These are phyloP conservation scores for Leptinotarsa defecta DNA, from an alignment of 1,140 invertebrate genomes.

Conservation along the genomic window DNA sequence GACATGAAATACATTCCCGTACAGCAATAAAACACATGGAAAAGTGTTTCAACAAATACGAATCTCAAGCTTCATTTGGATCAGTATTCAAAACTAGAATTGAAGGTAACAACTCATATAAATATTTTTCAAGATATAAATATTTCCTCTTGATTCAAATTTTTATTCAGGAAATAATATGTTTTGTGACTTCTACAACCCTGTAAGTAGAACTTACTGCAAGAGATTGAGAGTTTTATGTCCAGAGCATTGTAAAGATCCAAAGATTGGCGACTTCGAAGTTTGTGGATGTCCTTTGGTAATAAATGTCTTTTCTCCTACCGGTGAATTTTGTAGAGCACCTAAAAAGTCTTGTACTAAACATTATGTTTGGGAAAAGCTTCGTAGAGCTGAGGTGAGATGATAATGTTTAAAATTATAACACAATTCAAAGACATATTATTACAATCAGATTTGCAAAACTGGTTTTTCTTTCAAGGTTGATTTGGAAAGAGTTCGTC, in stretches of 20 bases:
- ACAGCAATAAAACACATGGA: slow-evolving; percentile 94
- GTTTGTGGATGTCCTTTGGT: slow-evolving; percentile 93
- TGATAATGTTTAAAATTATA: no score
- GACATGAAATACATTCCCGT: slow-evolving; percentile 86
- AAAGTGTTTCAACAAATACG: slow-evolving; percentile 96
- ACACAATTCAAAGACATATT: no score
- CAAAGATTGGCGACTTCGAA: slow-evolving; percentile 81
- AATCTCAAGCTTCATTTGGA: slow-evolving; percentile 89
- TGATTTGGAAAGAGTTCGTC: slow-evolving; percentile 74
- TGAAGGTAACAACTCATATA: slow-evolving; percentile 62
- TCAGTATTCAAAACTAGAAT: slow-evolving; percentile 93
- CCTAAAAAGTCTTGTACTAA: slow-evolving; percentile 90
- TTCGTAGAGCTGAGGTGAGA: slow-evolving; percentile 80
- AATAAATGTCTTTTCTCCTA: slow-evolving; percentile 78
- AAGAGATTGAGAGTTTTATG: slow-evolving; percentile 94
- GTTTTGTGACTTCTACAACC: slow-evolving; percentile 98
- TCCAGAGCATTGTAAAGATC: slow-evolving; percentile 97
- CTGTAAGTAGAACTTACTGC: slow-evolving; percentile 89
- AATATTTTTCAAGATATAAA: neutral
- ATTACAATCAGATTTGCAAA: no score
- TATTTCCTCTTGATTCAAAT: neutral
- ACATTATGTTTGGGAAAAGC: slow-evolving; percentile 96
- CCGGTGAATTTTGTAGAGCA: slow-evolving; percentile 81
- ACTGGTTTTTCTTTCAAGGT: slow-evolving; percentile 55
- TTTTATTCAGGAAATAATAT: slow-evolving; percentile 68